phyloP scores from a whole-genome alignment of 1,140 invertebrate species.

The Xylocopa sonorina region DNA sequence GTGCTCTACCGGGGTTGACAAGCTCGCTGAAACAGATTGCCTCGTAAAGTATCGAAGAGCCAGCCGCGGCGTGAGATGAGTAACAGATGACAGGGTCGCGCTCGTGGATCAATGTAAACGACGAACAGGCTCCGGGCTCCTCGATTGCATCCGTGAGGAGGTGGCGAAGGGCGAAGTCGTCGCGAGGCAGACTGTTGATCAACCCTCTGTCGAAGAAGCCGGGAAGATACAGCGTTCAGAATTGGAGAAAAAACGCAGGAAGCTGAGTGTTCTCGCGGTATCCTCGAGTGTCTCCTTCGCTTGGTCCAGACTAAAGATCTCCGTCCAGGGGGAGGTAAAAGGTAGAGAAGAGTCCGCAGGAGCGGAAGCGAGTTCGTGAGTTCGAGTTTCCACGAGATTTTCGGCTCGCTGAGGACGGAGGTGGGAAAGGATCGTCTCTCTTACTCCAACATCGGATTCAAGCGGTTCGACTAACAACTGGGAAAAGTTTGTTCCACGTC shows the following conservation, averaged over 20 bases:
- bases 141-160: neutral
- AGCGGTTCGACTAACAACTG: constrained; percentile 6
- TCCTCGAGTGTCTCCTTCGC: neutral
- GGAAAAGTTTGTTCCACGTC: constrained; percentile 44
- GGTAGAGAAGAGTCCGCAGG: neutral
- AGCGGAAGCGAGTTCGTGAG: neutral
- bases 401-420: neutral
- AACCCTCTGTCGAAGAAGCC: neutral
- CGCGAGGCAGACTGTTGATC: neutral
- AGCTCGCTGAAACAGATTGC: no score
- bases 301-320: neutral
- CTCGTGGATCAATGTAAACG: constrained; percentile 33
- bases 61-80: neutral
- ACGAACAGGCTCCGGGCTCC: constrained; percentile 1
- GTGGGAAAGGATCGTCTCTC: neutral
- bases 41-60: no score
- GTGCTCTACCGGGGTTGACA: neutral
- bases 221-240: neutral
- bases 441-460: neutral
- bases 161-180: neutral
- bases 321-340: neutral
- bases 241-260: no score
- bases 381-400: neutral
- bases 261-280: neutral
- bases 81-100: constrained; percentile 25